Conservation (phyloP, 64 coral and sea anemone species). For the Porites lutea region DNA sequence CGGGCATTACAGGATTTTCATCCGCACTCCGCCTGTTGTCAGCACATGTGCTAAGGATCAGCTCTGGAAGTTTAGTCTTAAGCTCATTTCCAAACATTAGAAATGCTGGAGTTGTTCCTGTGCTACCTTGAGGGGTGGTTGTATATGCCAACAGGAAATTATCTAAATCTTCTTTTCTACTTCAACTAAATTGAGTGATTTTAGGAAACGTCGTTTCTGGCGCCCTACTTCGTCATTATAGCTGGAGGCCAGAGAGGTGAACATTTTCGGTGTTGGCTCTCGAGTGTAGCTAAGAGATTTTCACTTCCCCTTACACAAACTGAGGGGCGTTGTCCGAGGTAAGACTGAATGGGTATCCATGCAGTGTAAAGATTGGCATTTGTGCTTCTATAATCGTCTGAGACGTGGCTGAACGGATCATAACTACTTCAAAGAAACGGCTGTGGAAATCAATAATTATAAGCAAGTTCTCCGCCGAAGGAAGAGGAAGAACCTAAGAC, state of each 20-base stretch:
- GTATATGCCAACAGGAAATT: too few species aligned
- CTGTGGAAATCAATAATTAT: constrained; percentile 23
- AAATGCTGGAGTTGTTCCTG: constrained; percentile 14
- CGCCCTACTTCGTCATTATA: too few species aligned
- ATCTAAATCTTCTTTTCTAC: too few species aligned
- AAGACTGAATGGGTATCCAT: constrained; percentile 5
- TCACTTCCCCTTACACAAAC: constrained; percentile 1
- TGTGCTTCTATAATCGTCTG: not conserved
- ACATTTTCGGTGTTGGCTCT: not conserved
- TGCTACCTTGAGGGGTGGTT: not conserved
- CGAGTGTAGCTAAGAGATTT: not conserved
- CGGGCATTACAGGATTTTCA: not conserved
- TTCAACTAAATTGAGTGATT: too few species aligned
- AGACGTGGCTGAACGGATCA: not conserved
- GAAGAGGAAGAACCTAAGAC: constrained; percentile 14
- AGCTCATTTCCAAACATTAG: constrained; percentile 60
- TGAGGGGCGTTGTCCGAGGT: constrained; percentile 2
- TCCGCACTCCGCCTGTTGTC: too few species aligned
- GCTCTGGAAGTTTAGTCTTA: constrained; percentile 18
- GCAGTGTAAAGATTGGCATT: not conserved
- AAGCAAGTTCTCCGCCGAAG: not conserved
- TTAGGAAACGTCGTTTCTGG: too few species aligned
- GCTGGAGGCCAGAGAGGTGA: too few species aligned
- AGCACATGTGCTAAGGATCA: too few species aligned
- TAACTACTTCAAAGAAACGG: constrained; percentile 37